Percentiles rank a stretch among this genome's conserved stretches.
These are phyloP conservation scores for Actias luna DNA, from an alignment of 2,888 invertebrate genomes.

Conservation along the genomic window DNA sequence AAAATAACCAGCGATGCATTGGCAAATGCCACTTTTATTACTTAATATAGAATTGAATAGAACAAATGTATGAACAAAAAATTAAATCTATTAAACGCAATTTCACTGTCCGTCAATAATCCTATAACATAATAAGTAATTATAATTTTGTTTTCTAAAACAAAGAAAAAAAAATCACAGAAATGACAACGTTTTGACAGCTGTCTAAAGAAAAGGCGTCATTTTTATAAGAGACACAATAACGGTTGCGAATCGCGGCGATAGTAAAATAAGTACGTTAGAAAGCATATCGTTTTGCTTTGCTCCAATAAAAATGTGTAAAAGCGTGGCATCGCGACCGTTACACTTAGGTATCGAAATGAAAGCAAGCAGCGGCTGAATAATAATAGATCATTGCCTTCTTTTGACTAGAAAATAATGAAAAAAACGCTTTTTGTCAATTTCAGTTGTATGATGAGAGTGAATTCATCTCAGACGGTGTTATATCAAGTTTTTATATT, in stretches of 20 bases:
- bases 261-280: slow-evolving; percentile 42
- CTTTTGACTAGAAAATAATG: slow-evolving; percentile 28
- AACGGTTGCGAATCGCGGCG: slow-evolving; percentile 22
- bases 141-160: not conserved
- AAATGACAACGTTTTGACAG: slow-evolving; percentile 18
- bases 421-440: slow-evolving; percentile 28
- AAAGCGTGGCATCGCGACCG: slow-evolving; percentile 52
- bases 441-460: slow-evolving; percentile 24
- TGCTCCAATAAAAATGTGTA: slow-evolving; percentile 68
- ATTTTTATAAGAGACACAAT: not conserved
- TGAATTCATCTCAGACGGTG: slow-evolving; percentile 12
- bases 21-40: too few relatives aligned
- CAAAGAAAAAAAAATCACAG: not conserved
- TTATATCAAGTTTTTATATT: slow-evolving; percentile 4
- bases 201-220: slow-evolving; percentile 16
- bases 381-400: slow-evolving; percentile 32
- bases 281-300: slow-evolving; percentile 68
- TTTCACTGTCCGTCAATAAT: not conserved
- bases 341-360: slow-evolving; percentile 44
- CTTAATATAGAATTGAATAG: too few relatives aligned
- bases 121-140: not conserved
- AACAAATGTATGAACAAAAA: too few relatives aligned
- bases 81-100: too few relatives aligned
- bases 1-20: too few relatives aligned
- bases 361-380: slow-evolving; percentile 35